Evolutionary conservation across 2,797 vertebrate genomes (phyloP), one percentile per base, ranked within the genome.

Genomic region (Notamacropus eugenii): DNA sequence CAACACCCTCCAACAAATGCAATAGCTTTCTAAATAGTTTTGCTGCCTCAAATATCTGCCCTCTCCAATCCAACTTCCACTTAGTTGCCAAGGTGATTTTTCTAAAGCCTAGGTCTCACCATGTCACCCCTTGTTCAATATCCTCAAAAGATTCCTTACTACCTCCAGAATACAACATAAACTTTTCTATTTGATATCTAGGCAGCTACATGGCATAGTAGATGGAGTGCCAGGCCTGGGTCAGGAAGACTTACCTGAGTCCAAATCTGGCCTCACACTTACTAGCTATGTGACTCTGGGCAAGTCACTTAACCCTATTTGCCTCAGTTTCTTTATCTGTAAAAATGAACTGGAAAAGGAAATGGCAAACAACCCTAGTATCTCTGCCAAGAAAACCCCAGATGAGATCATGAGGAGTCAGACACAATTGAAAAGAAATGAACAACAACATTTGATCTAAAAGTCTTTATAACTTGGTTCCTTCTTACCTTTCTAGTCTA

Each of bases 211-310:
- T 62, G 13, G 31, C 12, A n/a, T 14, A n/a, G 14, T 19, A 67
- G 13, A 67, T 6, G 34, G 24, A 93, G 46, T 54, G 11, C 4
- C 46, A 93, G 62, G 91, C 34, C 13, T 34, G 55, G 19, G 14
- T 28, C 28, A 50, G 24, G 54, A 34, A 13, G 19, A 5, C 0
- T n/a, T 5, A 16, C 34, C 34, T 5, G 4, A 3, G 0, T 24
- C 46, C 92, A 90, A 67, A 14, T 90, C 24, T 67, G 12, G 10
- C 3, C 74, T 94, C n/a, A 56, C 92, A 74, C 93, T n/a, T 62
- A 82, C 0, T 29, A 9, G 54, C 29, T 67, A 27, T 67, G 28
- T 56, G 2, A 10, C 40, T 46, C 56, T 14, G 5, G 11, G 57
- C 9, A 54, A 94, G n/a, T 50, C 57, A n/a, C 3, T 22, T 54